Evolutionary conservation across 1,140 invertebrate genomes (phyloP).

Genomic region (Colletes latitarsis): DNA sequence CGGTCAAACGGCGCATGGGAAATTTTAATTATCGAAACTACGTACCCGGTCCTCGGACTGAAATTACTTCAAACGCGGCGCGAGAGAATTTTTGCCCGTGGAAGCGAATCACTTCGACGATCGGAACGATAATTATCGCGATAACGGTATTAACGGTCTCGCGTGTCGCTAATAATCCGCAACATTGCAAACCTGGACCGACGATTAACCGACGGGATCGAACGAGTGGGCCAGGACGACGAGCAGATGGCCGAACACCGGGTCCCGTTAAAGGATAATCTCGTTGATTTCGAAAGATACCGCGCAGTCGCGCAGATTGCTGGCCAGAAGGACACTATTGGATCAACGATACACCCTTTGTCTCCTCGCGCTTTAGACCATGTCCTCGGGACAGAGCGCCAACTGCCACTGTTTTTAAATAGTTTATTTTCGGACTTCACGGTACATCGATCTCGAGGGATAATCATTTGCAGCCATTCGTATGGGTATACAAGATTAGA

Average conservation of each 20-base stretch:
- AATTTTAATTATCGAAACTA: conserved; percentile 53
- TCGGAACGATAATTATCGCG: conserved; percentile 10
- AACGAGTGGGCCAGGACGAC: conserved; percentile 3
- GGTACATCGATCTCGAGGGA: neutral
- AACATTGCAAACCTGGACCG: neutral
- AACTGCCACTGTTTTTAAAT: conserved; percentile 58
- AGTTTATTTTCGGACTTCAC: conserved; percentile 3
- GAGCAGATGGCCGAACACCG: conserved; percentile 53
- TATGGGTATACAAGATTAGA: too few relatives aligned
- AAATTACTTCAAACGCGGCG: conserved; percentile 3
- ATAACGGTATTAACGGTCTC: conserved; percentile 22
- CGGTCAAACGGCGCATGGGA: conserved; percentile 46
- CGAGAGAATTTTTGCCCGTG: conserved; percentile 13
- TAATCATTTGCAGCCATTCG: too few relatives aligned
- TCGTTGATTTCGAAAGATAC: conserved; percentile 66
- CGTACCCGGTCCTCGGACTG: neutral
- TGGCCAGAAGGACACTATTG: conserved; percentile 57
- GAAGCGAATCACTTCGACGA: neutral
- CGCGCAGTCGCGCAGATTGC: conserved; percentile 41
- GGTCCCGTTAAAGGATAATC: conserved; percentile 60
- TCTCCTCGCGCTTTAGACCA: conserved; percentile 45
- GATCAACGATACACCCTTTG: conserved; percentile 58
- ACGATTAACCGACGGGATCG: neutral
- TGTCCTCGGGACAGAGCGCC: conserved; percentile 58
- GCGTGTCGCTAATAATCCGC: conserved; percentile 10